Conservation (phyloP, 2,797 vertebrate genomes). For the Eulemur mongoz region DNA sequence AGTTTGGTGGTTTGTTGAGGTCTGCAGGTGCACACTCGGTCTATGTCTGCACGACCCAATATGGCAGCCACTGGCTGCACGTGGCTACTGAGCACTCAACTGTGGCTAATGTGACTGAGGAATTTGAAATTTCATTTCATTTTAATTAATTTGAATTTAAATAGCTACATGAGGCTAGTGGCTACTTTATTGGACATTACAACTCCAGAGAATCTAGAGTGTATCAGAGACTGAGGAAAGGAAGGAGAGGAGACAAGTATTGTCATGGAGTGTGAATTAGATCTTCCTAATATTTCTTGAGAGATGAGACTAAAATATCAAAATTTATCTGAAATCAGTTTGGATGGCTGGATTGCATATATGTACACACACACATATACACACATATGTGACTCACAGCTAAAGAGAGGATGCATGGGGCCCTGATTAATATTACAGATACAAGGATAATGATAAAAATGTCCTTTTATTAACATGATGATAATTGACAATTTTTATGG, state of each 20-base stretch:
- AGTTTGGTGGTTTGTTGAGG: background rate
- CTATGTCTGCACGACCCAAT: background rate
- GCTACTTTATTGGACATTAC: background rate
- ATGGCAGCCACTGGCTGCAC: background rate
- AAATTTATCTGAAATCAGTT: background rate
- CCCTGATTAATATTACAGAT: background rate
- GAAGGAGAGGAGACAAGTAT: background rate
- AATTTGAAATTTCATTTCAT: background rate
- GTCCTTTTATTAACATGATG: background rate
- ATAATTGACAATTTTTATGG: background rate
- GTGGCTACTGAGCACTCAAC: background rate
- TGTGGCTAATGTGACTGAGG: background rate
- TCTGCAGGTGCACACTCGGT: background rate
- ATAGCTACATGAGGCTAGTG: background rate
- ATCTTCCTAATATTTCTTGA: constrained; percentile 9
- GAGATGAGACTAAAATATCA: background rate
- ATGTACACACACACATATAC: background rate
- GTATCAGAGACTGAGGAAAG: background rate
- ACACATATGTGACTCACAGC: background rate
- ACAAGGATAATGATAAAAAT: background rate
- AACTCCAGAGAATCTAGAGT: background rate
- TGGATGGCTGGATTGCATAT: background rate
- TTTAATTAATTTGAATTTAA: constrained; percentile 1
- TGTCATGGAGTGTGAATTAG: background rate
- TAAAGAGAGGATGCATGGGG: background rate